These are phyloP conservation scores for Drosophila barbarae DNA, from an alignment of 2,888 invertebrate species.

Conservation along the genomic window DNA sequence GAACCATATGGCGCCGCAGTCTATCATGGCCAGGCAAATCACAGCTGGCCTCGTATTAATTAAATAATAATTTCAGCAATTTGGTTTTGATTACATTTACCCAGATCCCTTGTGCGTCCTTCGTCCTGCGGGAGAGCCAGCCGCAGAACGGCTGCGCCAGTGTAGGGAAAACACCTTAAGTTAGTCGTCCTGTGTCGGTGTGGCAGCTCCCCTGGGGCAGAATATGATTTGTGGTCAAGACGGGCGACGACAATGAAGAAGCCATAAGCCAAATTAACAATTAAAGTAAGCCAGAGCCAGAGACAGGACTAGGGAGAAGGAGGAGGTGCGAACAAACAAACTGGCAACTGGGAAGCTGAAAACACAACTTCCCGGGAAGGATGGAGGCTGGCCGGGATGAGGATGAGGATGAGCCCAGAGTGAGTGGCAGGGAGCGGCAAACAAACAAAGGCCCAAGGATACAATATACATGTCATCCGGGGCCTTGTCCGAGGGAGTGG, in stretches of 20 bases:
- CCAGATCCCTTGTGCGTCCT: neutral
- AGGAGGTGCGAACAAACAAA: slow-evolving; percentile 27
- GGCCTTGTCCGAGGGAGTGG: neutral
- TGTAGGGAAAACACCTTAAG: slow-evolving; percentile 36
- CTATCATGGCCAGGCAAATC: slow-evolving; percentile 13
- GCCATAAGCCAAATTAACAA: slow-evolving; percentile 69
- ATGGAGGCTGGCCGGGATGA: neutral
- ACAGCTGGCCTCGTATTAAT: slow-evolving; percentile 48
- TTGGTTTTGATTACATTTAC: slow-evolving; percentile 54
- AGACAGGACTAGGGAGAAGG: neutral
- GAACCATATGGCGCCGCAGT: slow-evolving; percentile 30
- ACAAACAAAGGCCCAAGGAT: slow-evolving; percentile 31
- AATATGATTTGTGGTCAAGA: slow-evolving; percentile 55
- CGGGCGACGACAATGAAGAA: slow-evolving; percentile 35
- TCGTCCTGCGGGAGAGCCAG: slow-evolving; percentile 29
- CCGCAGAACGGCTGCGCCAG: slow-evolving; percentile 58
- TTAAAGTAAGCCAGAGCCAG: slow-evolving; percentile 51
- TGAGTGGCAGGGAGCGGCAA: neutral
- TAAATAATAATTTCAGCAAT: slow-evolving; percentile 61
- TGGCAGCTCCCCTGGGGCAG: slow-evolving; percentile 17
- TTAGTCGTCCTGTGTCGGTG: slow-evolving; percentile 14
- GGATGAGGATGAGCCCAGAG: neutral
- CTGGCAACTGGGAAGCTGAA: slow-evolving; percentile 14
- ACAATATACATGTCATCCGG: slow-evolving; percentile 15
- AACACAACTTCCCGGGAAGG: neutral